Conservation (phyloP, 1,140 invertebrate genomes). For the Lepidostoma basale region DNA sequence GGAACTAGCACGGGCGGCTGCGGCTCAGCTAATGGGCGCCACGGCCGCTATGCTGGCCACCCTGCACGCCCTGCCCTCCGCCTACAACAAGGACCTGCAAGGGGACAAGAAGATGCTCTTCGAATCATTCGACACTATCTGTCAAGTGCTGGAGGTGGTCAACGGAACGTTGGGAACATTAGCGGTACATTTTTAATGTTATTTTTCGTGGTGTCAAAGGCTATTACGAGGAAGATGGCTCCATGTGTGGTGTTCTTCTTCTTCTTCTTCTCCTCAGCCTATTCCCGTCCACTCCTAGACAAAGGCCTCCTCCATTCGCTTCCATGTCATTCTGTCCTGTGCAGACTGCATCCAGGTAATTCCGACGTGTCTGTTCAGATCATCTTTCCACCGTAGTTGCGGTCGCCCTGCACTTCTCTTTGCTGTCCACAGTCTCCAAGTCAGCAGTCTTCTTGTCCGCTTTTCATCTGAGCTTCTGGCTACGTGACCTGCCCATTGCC, state of each 20-base stretch:
- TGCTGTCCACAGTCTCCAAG: no score
- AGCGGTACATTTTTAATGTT: slow-evolving; percentile 61
- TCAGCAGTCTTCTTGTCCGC: no score
- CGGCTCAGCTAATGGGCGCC: slow-evolving; percentile 65
- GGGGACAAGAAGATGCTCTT: slow-evolving; percentile 83
- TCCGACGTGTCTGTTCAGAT: no score
- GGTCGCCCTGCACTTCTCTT: no score
- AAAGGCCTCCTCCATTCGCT: no score
- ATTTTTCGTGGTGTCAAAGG: neutral
- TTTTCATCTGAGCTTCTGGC: no score
- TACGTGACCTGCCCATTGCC: no score
- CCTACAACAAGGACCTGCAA: slow-evolving; percentile 87
- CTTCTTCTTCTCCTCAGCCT: no score
- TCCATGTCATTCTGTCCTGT: no score
- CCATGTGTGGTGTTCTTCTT: neutral
- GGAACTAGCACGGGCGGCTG: slow-evolving; percentile 78
- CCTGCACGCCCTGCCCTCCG: slow-evolving; percentile 80
- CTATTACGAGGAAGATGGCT: neutral
- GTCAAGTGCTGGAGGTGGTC: slow-evolving; percentile 67
- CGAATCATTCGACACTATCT: slow-evolving; percentile 69
- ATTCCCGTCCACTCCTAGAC: no score
- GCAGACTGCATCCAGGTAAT: no score
- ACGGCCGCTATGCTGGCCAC: slow-evolving; percentile 72
- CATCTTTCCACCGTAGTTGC: no score
- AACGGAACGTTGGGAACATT: slow-evolving; percentile 70